phyloP scores from a whole-genome alignment of 2,113 vertebrate genomes.

The Boulengerochromis microlepis region DNA sequence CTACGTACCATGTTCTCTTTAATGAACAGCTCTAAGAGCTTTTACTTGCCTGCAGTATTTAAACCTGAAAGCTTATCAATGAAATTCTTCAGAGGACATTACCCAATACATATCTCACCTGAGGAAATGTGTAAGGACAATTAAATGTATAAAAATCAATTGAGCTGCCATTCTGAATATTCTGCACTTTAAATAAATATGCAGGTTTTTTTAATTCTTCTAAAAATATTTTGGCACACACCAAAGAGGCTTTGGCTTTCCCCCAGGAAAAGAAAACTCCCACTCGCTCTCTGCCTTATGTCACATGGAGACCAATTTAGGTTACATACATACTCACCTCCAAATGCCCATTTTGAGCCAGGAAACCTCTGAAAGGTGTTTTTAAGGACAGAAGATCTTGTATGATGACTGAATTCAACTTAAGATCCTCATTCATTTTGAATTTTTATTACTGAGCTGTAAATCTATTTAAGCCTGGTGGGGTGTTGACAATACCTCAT shows the following conservation, averaged over 20 bases:
- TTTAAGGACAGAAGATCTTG: neutral
- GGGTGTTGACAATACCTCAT: neutral
- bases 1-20: neutral
- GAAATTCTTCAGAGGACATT: neutral
- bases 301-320: neutral
- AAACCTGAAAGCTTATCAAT: neutral
- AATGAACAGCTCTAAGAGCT: neutral
- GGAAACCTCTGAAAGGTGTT: neutral
- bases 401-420: neutral
- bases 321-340: neutral
- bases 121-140: neutral
- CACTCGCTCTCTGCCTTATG: neutral
- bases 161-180: neutral
- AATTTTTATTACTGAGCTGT: neutral
- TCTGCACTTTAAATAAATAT: neutral
- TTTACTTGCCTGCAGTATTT: neutral
- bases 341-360: neutral
- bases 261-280: neutral
- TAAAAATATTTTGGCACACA: neutral
- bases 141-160: neutral
- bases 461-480: neutral
- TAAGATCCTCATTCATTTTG: neutral
- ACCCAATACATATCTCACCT: neutral
- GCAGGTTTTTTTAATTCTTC: neutral
- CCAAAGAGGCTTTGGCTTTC: neutral